Evolutionary conservation across 2,888 invertebrate species (phyloP).

Genomic region (Aquatica leii): DNA sequence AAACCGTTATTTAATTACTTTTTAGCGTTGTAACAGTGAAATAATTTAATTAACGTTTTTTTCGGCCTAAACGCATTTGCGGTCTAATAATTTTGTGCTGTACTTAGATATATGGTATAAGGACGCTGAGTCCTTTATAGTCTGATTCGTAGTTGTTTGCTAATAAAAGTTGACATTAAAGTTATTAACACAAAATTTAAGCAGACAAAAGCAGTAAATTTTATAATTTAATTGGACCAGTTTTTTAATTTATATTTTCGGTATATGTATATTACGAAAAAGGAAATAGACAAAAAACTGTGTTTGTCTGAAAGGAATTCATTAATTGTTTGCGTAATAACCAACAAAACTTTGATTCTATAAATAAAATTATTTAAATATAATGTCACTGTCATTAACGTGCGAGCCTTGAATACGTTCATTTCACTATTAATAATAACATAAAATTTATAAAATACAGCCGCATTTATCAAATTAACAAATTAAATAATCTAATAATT

Average conservation of each 20-base stretch:
- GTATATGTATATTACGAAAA: too few species aligned
- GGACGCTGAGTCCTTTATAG: too few species aligned
- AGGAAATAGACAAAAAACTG: too few species aligned
- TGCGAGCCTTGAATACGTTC: conserved; percentile 3
- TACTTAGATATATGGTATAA: too few species aligned
- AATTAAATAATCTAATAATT: conserved; percentile 9
- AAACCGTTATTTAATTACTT: neutral
- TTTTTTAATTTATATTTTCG: conserved; percentile 9
- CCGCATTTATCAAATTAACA: neutral
- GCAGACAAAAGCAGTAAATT: conserved; percentile 6
- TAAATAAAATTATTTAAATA: conserved; percentile 8
- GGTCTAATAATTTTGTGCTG: too few species aligned
- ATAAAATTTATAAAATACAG: conserved; percentile 4
- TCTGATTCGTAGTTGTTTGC: too few species aligned
- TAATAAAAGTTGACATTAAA: too few species aligned
- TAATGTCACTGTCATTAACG: conserved; percentile 11
- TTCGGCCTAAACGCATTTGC: too few species aligned
- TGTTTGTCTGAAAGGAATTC: too few species aligned
- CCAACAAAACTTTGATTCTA: neutral
- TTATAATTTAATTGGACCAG: conserved; percentile 8
- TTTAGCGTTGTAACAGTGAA: too few species aligned
- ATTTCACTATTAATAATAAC: neutral
- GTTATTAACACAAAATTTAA: too few species aligned
- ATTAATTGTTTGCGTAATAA: conserved; percentile 5
- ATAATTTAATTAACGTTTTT: too few species aligned